Evolutionary conservation across 2,113 vertebrate species (phyloP), one percentile per base, ranked within the genome.

Genomic region (Oreochromis aureus): DNA sequence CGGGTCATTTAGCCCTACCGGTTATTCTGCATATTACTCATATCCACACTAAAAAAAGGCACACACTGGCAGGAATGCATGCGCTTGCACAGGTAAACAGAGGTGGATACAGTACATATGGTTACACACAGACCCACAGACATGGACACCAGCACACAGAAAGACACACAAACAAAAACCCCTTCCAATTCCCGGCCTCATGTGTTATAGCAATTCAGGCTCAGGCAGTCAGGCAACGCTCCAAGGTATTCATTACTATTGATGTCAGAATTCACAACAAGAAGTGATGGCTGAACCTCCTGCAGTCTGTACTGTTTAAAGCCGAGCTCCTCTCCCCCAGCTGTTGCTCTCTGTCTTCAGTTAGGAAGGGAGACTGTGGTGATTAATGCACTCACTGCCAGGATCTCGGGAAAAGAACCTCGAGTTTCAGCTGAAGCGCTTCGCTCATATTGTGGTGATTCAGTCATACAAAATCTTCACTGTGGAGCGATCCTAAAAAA

Each of bases 171-270:
- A 87, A 89, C 56, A 91, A 94, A 92, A 89, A 89, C 11, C 10
- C 36, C 86, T 84, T 86, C 73, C 86, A 92, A 24, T 81, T 66
- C 66, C 76, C 12, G 41, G 86, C 36, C 87, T 87, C 71, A 78
- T 87, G 85, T 90, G 87, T 86, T 88, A 88, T 66, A 86, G 87
- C 87, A 89, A 89, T 89, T 92, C 89, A 85, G 86, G 93, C 92
- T 86, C 92, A 89, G 71, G 92, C 84, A 89, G 87, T 69, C 90
- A 89, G 95, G 95, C 94, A 93, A 18, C 41, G 87, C 95, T 95
- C 93, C 94, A 90, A 94, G 95, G 91, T 94, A 85, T 95, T 95
- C 95, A 95, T 95, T 96, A 95, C 92, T 91, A 94, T 90, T 93
- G 91, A 95, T 94, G 94, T 95, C 94, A 94, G 92, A 94, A 93